A percentile compares a stretch with the other conserved stretches of the same genome.
These are phyloP conservation scores for Cyclura pinguis DNA, from an alignment of 2,797 vertebrate species.

Conservation along the genomic window DNA sequence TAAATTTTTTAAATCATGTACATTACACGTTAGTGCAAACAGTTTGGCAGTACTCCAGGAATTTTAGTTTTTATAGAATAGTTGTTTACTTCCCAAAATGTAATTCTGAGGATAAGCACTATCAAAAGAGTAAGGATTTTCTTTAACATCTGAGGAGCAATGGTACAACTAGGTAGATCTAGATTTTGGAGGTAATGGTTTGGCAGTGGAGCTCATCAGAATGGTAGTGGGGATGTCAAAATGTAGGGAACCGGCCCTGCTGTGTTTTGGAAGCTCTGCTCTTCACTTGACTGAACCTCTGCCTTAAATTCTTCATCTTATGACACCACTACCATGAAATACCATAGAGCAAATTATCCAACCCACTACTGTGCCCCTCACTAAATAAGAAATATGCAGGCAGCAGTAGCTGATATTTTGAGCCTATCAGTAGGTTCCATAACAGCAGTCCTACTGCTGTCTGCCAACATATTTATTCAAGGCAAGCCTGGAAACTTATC, in stretches of 20 bases:
- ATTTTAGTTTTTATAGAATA: constrained; percentile 87
- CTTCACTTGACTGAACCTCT: not conserved
- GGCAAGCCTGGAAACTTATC: not conserved
- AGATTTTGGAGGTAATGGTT: not conserved
- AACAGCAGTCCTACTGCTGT: constrained; percentile 16
- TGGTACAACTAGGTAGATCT: not conserved
- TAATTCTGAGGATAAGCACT: constrained; percentile 87
- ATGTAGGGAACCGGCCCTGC: not conserved
- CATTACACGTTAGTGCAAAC: constrained; percentile 92
- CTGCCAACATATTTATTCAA: constrained; percentile 22
- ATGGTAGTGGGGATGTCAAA: not conserved
- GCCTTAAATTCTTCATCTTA: not conserved
- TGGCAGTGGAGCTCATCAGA: not conserved
- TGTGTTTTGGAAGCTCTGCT: not conserved
- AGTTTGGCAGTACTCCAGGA: constrained; percentile 90
- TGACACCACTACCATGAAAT: not conserved
- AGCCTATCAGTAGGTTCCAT: not conserved
- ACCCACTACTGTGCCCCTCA: constrained; percentile 22
- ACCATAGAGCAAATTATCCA: not conserved
- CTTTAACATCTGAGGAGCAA: not conserved
- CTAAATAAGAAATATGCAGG: constrained; percentile 31
- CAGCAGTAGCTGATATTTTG: constrained; percentile 42
- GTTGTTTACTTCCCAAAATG: constrained; percentile 89
- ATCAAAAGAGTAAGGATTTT: constrained; percentile 81
- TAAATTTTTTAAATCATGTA: constrained; percentile 93